Evolutionary conservation across 2,113 vertebrate genomes (phyloP).

Genomic region (Ameiurus melas): DNA sequence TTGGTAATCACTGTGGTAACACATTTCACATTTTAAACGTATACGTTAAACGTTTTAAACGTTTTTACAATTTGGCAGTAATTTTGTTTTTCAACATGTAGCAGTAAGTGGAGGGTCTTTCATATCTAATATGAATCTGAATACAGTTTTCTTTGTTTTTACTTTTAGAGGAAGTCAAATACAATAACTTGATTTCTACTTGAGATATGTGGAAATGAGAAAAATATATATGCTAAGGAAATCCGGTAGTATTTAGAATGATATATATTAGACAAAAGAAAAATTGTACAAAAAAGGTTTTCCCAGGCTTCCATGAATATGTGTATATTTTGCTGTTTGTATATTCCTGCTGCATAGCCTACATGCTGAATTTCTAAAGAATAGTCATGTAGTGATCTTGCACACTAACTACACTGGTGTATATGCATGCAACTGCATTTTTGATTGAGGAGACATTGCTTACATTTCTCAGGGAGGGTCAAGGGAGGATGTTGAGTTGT

Average conservation of each 20-base stretch:
- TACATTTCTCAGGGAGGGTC: not conserved
- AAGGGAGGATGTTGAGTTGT: constrained; percentile 32
- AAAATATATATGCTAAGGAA: not conserved
- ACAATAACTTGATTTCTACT: not conserved
- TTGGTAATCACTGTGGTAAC: not conserved
- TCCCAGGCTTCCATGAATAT: not conserved
- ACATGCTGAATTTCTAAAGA: not conserved
- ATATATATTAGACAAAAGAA: not conserved
- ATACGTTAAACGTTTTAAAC: too few relatives aligned
- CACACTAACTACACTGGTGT: not conserved
- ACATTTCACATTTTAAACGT: not conserved
- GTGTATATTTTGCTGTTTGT: not conserved
- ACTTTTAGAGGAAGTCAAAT: not conserved
- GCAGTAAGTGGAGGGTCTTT: not conserved
- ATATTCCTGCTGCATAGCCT: not conserved
- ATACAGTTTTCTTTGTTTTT: not conserved
- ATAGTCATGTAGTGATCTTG: not conserved
- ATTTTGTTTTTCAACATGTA: not conserved
- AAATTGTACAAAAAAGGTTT: not conserved
- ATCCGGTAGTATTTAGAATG: not conserved
- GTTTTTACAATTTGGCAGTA: not conserved
- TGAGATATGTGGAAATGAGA: not conserved
- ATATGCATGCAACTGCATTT: not conserved
- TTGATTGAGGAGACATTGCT: constrained; percentile 4
- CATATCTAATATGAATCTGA: not conserved